These are phyloP conservation scores for Cochlearius cochlearius DNA, from an alignment of 2,113 vertebrate genomes.

Conservation along the genomic window DNA sequence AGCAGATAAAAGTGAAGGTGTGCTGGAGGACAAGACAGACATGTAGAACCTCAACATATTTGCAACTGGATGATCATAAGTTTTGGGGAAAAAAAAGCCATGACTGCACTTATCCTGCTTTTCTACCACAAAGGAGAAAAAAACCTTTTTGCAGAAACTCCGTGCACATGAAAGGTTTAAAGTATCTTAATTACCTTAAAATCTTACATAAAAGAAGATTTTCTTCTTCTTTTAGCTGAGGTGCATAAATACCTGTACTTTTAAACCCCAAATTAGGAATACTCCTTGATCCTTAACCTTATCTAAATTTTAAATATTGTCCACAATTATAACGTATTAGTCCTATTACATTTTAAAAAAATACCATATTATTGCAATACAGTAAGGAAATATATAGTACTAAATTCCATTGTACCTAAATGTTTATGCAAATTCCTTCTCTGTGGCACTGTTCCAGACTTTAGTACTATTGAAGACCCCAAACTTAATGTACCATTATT, in stretches of 20 bases:
- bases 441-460: not conserved
- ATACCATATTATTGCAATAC: not conserved
- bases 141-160: not conserved
- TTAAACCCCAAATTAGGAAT: not conserved
- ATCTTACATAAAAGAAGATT: not conserved
- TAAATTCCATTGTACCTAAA: not conserved
- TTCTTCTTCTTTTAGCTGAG: not conserved
- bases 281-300: not conserved
- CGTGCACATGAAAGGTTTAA: not conserved
- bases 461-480: not conserved
- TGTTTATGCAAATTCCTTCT: not conserved
- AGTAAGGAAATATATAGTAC: not conserved
- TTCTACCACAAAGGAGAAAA: not conserved
- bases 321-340: not conserved
- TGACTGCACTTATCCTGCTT: not conserved
- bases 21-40: not conserved
- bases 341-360: not conserved
- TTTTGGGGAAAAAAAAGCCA: accelerated
- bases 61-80: not conserved
- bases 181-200: not conserved
- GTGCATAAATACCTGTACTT: not conserved
- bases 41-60: not conserved
- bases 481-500: not conserved
- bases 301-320: not conserved
- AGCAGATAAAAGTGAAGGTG: not conserved